Evolutionary conservation across 2,797 vertebrate genomes (phyloP).

Genomic region (Carcharodon carcharias): DNA sequence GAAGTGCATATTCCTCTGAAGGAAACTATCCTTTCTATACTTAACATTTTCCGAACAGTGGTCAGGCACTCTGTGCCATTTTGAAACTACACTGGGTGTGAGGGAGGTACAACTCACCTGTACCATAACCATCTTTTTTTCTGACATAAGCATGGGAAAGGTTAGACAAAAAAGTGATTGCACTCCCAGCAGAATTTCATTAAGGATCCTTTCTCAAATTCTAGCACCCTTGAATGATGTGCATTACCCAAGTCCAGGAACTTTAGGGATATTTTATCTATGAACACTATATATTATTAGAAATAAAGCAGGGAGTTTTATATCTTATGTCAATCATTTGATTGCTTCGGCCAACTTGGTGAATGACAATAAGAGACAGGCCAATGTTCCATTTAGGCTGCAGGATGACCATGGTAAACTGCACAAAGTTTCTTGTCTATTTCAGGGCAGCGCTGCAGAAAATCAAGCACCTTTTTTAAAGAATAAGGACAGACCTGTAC

Average conservation of each 20-base stretch:
- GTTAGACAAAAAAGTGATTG: background rate
- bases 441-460: background rate
- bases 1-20: background rate
- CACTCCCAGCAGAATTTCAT: background rate
- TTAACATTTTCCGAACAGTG: background rate
- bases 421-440: background rate
- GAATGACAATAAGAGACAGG: background rate
- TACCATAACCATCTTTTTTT: background rate
- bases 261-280: background rate
- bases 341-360: background rate
- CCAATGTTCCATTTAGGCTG: background rate
- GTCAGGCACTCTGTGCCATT: background rate
- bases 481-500: background rate
- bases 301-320: background rate
- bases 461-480: background rate
- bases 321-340: background rate
- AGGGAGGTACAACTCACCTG: background rate
- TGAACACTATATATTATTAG: background rate
- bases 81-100: background rate
- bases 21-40: background rate
- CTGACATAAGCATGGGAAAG: background rate
- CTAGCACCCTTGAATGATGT: background rate
- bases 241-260: background rate
- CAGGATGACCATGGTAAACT: background rate
- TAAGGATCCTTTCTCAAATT: background rate